phyloP scores from a whole-genome alignment of 2,888 invertebrate species.

The Apamea monoglypha region DNA sequence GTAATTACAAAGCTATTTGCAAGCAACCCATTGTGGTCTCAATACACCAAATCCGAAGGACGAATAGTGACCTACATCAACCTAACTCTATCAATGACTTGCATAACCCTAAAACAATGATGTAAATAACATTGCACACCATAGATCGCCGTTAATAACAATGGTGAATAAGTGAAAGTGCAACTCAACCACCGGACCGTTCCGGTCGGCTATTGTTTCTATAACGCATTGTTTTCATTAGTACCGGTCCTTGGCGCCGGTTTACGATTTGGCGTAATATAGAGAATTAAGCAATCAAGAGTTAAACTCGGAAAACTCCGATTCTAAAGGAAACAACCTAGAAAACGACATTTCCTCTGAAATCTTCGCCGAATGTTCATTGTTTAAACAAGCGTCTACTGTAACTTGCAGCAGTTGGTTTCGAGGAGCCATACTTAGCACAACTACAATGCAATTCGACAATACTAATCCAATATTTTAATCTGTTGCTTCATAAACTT shows the following conservation, averaged over 20 bases:
- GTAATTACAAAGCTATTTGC: constrained; percentile 15
- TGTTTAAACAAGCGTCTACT: background rate
- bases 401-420: background rate
- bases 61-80: constrained; percentile 62
- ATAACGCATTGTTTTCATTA: constrained; percentile 85
- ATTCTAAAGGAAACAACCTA: constrained; percentile 16
- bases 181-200: constrained; percentile 83
- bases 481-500: constrained; percentile 48
- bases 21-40: constrained; percentile 31
- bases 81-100: constrained; percentile 70
- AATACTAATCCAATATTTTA: background rate
- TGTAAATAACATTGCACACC: constrained; percentile 74
- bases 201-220: constrained; percentile 83
- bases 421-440: background rate
- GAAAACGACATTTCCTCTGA: background rate
- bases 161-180: constrained; percentile 87
- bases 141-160: constrained; percentile 85
- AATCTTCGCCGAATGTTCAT: background rate
- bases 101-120: constrained; percentile 80
- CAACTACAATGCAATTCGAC: background rate
- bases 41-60: constrained; percentile 47
- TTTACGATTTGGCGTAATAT: constrained; percentile 63
- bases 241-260: constrained; percentile 84
- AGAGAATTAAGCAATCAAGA: constrained; percentile 56
- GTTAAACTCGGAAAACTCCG: constrained; percentile 28